Base-by-base conservation (phyloP, 2,113 vertebrate genomes). In the Clinocottus analis region DNA sequence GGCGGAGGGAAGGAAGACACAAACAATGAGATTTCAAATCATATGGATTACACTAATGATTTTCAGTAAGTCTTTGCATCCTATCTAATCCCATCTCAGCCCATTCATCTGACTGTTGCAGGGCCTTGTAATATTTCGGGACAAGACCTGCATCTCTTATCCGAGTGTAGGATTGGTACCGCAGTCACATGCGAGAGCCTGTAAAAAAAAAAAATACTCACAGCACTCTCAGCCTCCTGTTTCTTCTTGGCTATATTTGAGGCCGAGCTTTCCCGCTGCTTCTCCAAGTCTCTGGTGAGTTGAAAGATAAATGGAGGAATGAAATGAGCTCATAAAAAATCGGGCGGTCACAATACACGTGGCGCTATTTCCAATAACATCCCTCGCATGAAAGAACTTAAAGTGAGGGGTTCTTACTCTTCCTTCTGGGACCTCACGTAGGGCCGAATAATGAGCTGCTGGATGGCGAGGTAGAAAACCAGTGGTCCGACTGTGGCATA, bases 401-500 rank as follows among this genome's bases (percentile, higher is more conserved):
- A 65, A 60, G 11, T 9, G 45, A 51, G 29, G 35, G 21, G 59
- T 82, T 87, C 98, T 97, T 95, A 99, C 98, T 96, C 94, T 91
- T 99, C 98, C 82, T 97, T 98, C 72, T 99, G 97, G 4, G 97
- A 94, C 86, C 91, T 92, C 95, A 99, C 90, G 85, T 99, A 99
- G 3, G 98, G 98, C 88, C 93, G 96, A 92, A 99, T 99, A 92
- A 99, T 75, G 5, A 99, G 96, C 43, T 94, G 94, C 79, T 98
- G 97, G 88, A 99, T 95, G 78, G 97, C 97, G 0, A 99, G 95
- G 92, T 98, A 99, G 92, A 96, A 84, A 58, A 98, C 95, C 1
- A 99, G 93, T 3, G 98, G 98, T 90, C 97, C 98, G 23, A 96
- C 96, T 0, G 98, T 99, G 94, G 98, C 98, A 0, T 99, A 99